phyloP scores from a whole-genome alignment of 2,888 invertebrate genomes.

The Metacarcinus magister region DNA sequence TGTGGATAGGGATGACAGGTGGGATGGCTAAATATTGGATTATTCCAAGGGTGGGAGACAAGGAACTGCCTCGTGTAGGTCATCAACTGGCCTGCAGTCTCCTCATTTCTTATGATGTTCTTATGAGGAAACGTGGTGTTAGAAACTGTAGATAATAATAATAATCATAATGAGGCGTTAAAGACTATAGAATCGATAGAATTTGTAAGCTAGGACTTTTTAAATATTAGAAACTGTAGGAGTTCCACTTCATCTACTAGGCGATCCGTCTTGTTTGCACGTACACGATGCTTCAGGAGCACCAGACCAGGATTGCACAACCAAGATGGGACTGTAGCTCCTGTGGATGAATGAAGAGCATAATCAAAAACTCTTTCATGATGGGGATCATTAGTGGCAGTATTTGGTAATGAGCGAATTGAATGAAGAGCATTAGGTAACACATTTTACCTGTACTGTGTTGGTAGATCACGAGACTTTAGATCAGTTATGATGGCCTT shows the following conservation, averaged over 20 bases:
- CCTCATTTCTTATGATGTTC: too few species aligned
- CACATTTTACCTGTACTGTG: slow-evolving; percentile 76
- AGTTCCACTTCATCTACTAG: slow-evolving; percentile 62
- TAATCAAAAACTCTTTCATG: slow-evolving; percentile 64
- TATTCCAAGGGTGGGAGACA: too few species aligned
- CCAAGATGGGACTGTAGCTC: slow-evolving; percentile 45
- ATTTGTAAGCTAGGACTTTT: too few species aligned
- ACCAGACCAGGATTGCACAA: neutral
- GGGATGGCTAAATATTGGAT: too few species aligned
- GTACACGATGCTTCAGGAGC: slow-evolving; percentile 40
- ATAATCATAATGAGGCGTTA: too few species aligned
- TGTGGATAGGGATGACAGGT: too few species aligned
- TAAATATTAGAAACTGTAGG: neutral
- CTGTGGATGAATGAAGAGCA: slow-evolving; percentile 5
- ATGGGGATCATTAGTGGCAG: slow-evolving; percentile 65
- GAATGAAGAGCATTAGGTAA: slow-evolving; percentile 82
- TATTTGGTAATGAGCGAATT: slow-evolving; percentile 80
- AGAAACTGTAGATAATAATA: too few species aligned
- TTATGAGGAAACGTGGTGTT: too few species aligned
- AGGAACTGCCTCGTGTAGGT: too few species aligned
- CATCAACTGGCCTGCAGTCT: too few species aligned
- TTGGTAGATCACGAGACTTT: slow-evolving; percentile 52
- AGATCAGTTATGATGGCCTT: slow-evolving; percentile 60
- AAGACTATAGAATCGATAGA: too few species aligned
- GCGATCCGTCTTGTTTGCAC: slow-evolving; percentile 52